Evolutionary conservation across 2,888 invertebrate species (phyloP).

Genomic region (Lobophora halterata): DNA sequence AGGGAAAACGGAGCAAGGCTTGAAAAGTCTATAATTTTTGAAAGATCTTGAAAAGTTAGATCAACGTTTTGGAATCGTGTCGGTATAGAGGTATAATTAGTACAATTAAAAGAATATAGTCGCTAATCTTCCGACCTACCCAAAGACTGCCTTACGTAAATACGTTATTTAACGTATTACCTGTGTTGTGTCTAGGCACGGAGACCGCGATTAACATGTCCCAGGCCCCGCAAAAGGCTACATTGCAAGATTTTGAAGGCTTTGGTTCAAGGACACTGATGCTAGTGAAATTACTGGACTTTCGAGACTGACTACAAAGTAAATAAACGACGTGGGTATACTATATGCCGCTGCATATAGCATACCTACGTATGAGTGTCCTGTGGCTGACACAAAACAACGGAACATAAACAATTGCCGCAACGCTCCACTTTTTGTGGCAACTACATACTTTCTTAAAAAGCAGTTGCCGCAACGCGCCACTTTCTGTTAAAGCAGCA

Average conservation of each 20-base stretch:
- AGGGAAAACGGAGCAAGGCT: no score
- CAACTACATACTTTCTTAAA: background rate
- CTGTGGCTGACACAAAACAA: no score
- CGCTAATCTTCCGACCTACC: constrained; percentile 80
- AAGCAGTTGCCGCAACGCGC: no score
- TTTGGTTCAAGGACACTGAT: no score
- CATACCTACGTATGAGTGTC: no score
- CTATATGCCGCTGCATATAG: no score
- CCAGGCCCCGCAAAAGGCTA: constrained; percentile 60
- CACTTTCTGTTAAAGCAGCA: no score
- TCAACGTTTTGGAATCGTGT: constrained; percentile 48
- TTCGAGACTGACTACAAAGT: no score
- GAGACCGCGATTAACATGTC: constrained; percentile 46
- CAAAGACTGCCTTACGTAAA: constrained; percentile 80
- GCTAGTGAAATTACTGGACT: no score
- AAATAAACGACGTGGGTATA: no score
- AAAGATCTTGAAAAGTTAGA: constrained; percentile 36
- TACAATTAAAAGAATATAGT: constrained; percentile 61
- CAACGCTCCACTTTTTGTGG: background rate
- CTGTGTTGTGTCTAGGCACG: constrained; percentile 56
- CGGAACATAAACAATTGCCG: no score
- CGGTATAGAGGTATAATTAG: constrained; percentile 52
- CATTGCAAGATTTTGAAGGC: constrained; percentile 54
- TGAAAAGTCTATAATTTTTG: constrained; percentile 22
- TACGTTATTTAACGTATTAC: constrained; percentile 54